Base-by-base conservation (phyloP, 2,888 invertebrate species). In the Zaprionus lineosus region DNA sequence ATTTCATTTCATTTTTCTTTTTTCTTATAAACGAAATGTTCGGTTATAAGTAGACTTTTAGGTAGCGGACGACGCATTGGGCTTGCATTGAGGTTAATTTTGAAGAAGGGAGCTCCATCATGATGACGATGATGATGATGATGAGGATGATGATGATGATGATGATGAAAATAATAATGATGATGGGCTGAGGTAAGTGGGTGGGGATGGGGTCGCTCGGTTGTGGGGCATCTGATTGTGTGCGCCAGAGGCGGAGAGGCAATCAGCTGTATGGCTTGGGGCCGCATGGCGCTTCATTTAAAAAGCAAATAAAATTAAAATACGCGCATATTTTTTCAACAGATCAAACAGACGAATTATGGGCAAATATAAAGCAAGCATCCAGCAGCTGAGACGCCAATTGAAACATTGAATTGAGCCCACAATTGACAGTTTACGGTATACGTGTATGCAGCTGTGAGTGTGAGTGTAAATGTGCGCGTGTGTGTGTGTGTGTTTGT, bases 261-360 rank as follows among this genome's bases (percentile, higher is more conserved):
- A 78, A 78, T 78, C 78, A 78, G 84, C 60, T 82, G 78, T 43
- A 18, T 57, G 66, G 74, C 84, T 41, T 31, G 55, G 52, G 70
- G 82, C 64, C 57, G 52, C 2, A 28, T 65, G 84, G 61, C 46
- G 78, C 84, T 84, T 78, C 84, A 84, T 78, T 78, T 84, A 84
- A 78, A 78, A 84, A 84, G 82, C 78, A 78, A 78, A 78, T 84
- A 78, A 78, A 78, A 78, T 78, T 84, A 78, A 78, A 78, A 78
- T 78, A 78, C 78, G 67, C 77, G 74, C 78, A 75, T 61, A 70
- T 77, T 70, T 75, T 72, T 75, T 75, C 57, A 64, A 29, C 77
- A 81, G 81, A 75, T 79, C 74, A 75, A 75, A 81, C 81, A 75
- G 68, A 55, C 79, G 74, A 81, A 81, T 75, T 75, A 75, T 75